Percentiles rank a stretch among this genome's conserved stretches.
Conservation (phyloP, 2,888 invertebrate genomes). For the Ganaspis brasiliensis region DNA sequence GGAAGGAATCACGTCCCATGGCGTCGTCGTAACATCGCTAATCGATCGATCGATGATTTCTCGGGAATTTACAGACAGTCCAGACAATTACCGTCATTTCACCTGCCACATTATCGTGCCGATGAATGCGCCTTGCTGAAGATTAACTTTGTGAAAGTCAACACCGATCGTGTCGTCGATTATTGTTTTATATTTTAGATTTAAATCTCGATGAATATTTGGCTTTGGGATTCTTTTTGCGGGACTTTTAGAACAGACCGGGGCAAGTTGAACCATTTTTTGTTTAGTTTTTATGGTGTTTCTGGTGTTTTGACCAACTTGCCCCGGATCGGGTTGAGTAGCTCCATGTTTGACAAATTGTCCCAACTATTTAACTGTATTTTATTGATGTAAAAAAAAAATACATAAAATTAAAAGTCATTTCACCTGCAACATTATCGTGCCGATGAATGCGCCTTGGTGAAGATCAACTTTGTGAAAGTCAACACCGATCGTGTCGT, state of each 20-base stretch:
- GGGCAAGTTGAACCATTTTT: no score
- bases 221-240: no score
- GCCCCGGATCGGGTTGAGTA: no score
- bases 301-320: no score
- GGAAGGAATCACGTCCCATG: constrained; percentile 55
- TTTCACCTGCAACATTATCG: constrained; percentile 25
- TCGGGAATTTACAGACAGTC: constrained; percentile 31
- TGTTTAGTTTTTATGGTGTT: no score
- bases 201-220: no score
- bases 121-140: constrained; percentile 8
- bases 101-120: constrained; percentile 26
- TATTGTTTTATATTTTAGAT: constrained; percentile 27
- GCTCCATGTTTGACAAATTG: no score
- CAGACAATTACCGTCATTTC: constrained; percentile 31
- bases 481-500: constrained; percentile 30
- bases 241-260: no score
- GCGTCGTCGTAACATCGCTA: constrained; percentile 57
- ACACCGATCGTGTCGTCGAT: constrained; percentile 26
- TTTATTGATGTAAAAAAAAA: no score
- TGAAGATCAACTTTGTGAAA: constrained; percentile 25
- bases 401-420: no score
- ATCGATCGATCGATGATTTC: constrained; percentile 53
- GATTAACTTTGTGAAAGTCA: constrained; percentile 38
- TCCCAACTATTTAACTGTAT: no score
- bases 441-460: constrained; percentile 11